Evolutionary conservation across 2,888 invertebrate species (phyloP), one percentile per base, ranked within the genome.

Genomic region (Epirrhoe tristata): DNA sequence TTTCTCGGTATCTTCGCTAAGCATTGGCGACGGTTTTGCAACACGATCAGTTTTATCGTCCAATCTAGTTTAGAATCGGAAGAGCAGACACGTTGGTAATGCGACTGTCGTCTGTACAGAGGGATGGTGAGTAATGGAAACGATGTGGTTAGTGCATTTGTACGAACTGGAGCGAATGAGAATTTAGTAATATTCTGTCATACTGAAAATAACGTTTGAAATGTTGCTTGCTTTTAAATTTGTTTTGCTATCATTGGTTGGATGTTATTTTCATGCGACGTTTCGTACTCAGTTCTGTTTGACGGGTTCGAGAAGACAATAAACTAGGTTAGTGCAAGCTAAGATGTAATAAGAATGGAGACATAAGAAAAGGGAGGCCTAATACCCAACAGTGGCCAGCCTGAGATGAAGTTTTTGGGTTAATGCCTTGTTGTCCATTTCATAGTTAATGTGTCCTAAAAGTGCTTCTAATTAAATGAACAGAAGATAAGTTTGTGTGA

Each of bases 1-100:
- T 57, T 36, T 10, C 43, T 16, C 58, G 16, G 48, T 50, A 57
- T 58, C 43, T 50, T 58, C 43, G n/a, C 12, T 52, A 58, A 63
- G 52, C 58, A 58, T 58, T 54, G 52, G 50, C 58, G 55, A 58
- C 62, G 50, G 54, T 32, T 39, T 53, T 53, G 39, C 59, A 67
- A 63, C 65, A 54, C 58, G 58, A 62, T 64, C 60, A 54, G 68
- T 62, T 64, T 58, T 68, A 61, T 61, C 61, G 52, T 65, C 54
- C 63, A 58, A 68, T 66, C 58, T 66, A 66, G 66, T 58, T 62
- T 58, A 62, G 62, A 62, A 62, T 62, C 66, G 66, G 36, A 60
- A 60, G 58, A 59, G 65, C 65, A 65, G 61, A 62, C 66, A 66
- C 50, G 54, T 64, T 52, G 53, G 68, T 64, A 64, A 62, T 69